Conservation (phyloP, 1,140 invertebrate species). For the Paracyclopina nana region DNA sequence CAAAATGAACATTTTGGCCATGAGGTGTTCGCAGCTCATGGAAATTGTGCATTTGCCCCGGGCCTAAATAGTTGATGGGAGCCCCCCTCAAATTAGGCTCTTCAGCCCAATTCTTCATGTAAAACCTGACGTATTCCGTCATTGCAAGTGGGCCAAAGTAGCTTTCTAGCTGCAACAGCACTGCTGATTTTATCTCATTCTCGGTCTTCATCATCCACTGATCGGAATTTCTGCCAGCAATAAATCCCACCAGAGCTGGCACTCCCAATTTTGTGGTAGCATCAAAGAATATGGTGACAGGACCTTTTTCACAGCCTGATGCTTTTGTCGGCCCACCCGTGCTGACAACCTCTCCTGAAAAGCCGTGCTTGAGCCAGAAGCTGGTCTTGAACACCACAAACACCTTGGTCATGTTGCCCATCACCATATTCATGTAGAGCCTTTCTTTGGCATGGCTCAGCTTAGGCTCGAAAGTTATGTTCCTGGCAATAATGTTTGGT, state of each 20-base stretch:
- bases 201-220: constrained; percentile 22
- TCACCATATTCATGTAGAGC: constrained; percentile 25
- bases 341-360: constrained; percentile 28
- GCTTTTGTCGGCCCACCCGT: constrained; percentile 23
- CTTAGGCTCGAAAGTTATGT: constrained; percentile 25
- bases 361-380: constrained; percentile 28
- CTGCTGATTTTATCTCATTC: constrained; percentile 22
- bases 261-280: constrained; percentile 24
- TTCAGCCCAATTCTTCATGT: constrained; percentile 25
- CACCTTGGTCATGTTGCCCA: constrained; percentile 27
- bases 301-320: constrained; percentile 23
- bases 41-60: constrained; percentile 17
- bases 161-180: constrained; percentile 25
- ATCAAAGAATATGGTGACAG: constrained; percentile 28
- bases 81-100: not conserved
- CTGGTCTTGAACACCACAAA: constrained; percentile 27
- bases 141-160: constrained; percentile 24
- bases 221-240: constrained; percentile 25
- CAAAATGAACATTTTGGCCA: constrained; percentile 24
- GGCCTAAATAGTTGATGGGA: not conserved
- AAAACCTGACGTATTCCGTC: constrained; percentile 23
- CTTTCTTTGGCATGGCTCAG: constrained; percentile 23
- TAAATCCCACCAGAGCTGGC: constrained; percentile 28
- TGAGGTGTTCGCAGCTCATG: constrained; percentile 22
- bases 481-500: constrained; percentile 19